Evolutionary conservation across 2,797 vertebrate genomes (phyloP).

Genomic region (Ciconia nigra): DNA sequence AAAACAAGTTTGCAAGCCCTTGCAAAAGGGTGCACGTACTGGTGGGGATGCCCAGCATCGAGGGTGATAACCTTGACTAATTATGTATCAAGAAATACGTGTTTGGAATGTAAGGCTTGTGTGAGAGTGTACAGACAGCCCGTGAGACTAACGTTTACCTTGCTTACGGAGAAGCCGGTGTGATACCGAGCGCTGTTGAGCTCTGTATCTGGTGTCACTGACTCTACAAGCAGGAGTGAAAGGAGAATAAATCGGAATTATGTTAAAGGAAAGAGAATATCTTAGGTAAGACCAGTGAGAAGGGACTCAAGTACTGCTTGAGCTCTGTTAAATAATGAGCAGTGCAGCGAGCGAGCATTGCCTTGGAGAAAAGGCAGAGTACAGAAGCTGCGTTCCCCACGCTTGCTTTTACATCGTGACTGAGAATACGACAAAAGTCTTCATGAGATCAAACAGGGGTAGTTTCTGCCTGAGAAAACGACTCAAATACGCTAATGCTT

Average conservation of each 20-base stretch:
- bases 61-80: neutral
- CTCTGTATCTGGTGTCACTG: neutral
- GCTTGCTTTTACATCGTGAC: neutral
- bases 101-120: neutral
- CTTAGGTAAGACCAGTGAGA: neutral
- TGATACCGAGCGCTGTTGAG: neutral
- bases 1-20: neutral
- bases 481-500: neutral
- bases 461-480: neutral
- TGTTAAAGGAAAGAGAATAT: neutral
- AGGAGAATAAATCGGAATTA: neutral
- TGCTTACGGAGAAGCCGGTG: fast-evolving
- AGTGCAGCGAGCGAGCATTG: fast-evolving
- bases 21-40: fast-evolving
- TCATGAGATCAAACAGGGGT: neutral
- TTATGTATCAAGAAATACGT: fast-evolving
- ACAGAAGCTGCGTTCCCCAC: neutral
- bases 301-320: neutral
- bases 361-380: neutral
- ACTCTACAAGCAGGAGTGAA: neutral
- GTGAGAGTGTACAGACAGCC: fast-evolving
- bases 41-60: neutral
- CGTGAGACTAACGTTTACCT: fast-evolving
- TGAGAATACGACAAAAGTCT: neutral
- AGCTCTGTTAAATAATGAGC: fast-evolving